A percentile compares a stretch with the other conserved stretches of the same genome.
Evolutionary conservation across 2,888 invertebrate species (phyloP).

Genomic region (Julus scandinavius): DNA sequence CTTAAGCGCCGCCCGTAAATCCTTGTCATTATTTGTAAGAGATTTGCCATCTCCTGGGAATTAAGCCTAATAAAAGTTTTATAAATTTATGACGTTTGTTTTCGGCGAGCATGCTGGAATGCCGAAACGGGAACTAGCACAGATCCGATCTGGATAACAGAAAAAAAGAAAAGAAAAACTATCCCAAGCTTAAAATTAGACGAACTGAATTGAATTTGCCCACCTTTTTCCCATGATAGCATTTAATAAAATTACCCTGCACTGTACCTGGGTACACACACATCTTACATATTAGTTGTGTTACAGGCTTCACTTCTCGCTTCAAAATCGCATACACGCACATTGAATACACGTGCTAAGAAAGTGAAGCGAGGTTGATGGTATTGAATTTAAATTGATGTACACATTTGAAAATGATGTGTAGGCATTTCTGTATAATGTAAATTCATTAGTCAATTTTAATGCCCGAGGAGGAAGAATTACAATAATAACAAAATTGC

Average conservation of each 20-base stretch:
- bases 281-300: no score
- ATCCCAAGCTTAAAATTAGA: neutral
- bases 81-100: constrained; percentile 38
- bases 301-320: neutral
- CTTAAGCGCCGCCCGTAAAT: constrained; percentile 42
- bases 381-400: no score
- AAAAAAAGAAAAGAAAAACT: constrained; percentile 12
- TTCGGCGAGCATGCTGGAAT: neutral
- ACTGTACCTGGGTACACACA: neutral
- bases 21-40: constrained; percentile 42
- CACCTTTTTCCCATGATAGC: neutral
- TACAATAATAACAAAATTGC: no score
- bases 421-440: no score
- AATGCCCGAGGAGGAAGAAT: no score
- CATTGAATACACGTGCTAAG: neutral
- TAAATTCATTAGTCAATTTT: no score
- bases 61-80: constrained; percentile 42
- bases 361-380: neutral
- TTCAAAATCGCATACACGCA: neutral
- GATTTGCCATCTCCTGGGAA: constrained; percentile 31
- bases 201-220: neutral
- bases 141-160: neutral
- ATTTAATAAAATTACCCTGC: neutral
- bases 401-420: no score
- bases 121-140: neutral